These are phyloP conservation scores for Gibbula magus DNA, from an alignment of 2,888 invertebrate species.

Conservation along the genomic window DNA sequence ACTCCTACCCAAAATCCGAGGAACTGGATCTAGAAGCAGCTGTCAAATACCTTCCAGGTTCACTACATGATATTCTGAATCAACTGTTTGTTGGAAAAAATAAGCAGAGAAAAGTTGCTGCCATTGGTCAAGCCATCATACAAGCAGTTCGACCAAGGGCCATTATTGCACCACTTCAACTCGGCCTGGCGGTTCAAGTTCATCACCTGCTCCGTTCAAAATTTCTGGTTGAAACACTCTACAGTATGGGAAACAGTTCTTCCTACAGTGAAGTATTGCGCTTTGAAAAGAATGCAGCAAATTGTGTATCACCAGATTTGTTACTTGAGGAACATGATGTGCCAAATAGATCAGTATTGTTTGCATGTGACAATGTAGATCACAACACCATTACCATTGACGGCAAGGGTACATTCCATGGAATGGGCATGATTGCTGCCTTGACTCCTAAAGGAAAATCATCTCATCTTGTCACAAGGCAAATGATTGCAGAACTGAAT, in stretches of 20 bases:
- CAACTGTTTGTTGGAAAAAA: constrained; percentile 35
- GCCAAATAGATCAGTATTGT: not conserved
- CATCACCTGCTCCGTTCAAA: constrained; percentile 51
- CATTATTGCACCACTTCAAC: constrained; percentile 47
- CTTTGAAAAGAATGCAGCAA: not conserved
- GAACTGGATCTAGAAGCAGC: constrained; percentile 9
- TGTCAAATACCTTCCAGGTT: constrained; percentile 34
- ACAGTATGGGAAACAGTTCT: constrained; percentile 45
- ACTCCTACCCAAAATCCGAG: no score
- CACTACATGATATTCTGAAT: constrained; percentile 27
- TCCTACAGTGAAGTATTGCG: constrained; percentile 41
- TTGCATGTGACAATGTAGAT: not conserved
- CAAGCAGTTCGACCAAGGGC: constrained; percentile 45
- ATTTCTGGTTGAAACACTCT: constrained; percentile 49
- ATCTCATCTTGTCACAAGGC: not conserved
- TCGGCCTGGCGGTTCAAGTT: constrained; percentile 51
- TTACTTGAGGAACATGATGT: not conserved
- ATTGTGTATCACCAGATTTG: not conserved
- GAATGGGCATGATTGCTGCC: not conserved
- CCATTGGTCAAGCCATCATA: constrained; percentile 43
- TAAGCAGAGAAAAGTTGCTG: not conserved
- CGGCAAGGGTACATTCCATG: no score
- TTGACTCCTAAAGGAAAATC: not conserved
- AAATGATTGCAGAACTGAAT: not conserved
- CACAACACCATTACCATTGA: not conserved